phyloP scores from a whole-genome alignment of 2,113 vertebrate species.

The Prolemur simus region DNA sequence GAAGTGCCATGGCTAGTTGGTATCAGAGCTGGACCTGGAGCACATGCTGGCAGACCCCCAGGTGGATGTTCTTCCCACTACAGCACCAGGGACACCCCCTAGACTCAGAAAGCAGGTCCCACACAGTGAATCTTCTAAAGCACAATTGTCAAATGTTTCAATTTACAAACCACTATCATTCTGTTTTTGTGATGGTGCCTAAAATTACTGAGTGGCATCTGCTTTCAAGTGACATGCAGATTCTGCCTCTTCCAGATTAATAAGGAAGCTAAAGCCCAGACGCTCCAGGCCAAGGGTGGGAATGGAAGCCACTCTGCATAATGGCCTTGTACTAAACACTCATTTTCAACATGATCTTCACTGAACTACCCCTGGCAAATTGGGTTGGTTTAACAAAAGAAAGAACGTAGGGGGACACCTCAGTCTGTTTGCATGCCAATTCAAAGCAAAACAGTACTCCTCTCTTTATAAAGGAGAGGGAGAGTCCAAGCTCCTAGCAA shows the following conservation, averaged over 20 bases:
- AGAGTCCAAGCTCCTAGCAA: slow-evolving; percentile 3
- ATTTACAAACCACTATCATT: background rate
- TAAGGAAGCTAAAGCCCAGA: background rate
- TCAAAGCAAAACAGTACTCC: background rate
- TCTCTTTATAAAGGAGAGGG: slow-evolving; percentile 2
- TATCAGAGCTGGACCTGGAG: background rate
- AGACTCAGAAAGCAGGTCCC: background rate
- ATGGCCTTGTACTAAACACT: background rate
- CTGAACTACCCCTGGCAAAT: slow-evolving; percentile 30
- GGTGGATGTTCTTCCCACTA: background rate
- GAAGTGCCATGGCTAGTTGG: background rate
- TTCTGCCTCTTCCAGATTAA: background rate
- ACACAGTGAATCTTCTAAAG: background rate
- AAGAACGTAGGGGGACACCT: background rate
- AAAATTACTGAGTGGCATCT: background rate
- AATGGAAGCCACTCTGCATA: background rate
- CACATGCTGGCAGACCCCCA: background rate
- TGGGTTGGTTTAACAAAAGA: slow-evolving; percentile 18
- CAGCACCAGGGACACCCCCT: background rate
- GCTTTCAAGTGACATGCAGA: background rate
- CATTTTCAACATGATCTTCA: slow-evolving; percentile 15
- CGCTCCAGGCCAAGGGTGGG: background rate
- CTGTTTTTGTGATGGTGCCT: background rate
- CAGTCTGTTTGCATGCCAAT: background rate
- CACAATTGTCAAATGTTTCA: background rate